Evolutionary conservation across 2,113 vertebrate genomes (phyloP), one percentile per base, ranked within the genome.

Genomic region (Gadus chalcogrammus): DNA sequence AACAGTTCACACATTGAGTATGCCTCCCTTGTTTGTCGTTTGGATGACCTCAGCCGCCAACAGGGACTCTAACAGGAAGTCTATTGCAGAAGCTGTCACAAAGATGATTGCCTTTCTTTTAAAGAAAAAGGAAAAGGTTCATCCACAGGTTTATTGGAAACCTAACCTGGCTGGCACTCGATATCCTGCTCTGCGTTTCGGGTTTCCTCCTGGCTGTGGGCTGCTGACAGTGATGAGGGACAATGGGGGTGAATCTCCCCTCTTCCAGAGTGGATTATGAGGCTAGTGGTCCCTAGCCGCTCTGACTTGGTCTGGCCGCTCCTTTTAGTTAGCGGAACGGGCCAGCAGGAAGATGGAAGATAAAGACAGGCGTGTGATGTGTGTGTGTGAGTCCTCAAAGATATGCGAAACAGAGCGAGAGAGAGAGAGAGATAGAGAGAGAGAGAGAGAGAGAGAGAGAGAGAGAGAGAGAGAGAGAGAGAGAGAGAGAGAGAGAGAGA

Each of bases 191-290:
- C 7, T 63, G 0, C 1, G 38, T 2, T 8, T 28, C 38, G 64
- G 42, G 65, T 58, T 74, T 55, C 66, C 68, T 72, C 69, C 48
- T 20, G 42, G 35, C 42, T 48, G 42, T 13, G 11, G 42, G 42
- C 42, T 65, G 15, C 67, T 67, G 58, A 68, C 17, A 27, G 58
- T 61, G 65, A 72, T 48, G 65, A 62, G 17, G 20, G 17, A 67
- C 35, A 59, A 55, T 55, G 62, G 61, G 65, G 61, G 65, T 73
- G 67, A 73, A 63, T 65, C 67, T 38, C 61, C 27, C 48, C 20
- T 24, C 9, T 60, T 78, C 60, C 31, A 56, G 71, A 67, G 24
- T 70, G 62, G 72, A 82, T 74, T 60, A 74, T 69, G 13, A 68
- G 35, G 56, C n/a, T 60, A 64, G 15, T 16, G 2, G 60, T 76